Evolutionary conservation across 1,140 invertebrate species (phyloP).

Genomic region (Drosophila obscura): DNA sequence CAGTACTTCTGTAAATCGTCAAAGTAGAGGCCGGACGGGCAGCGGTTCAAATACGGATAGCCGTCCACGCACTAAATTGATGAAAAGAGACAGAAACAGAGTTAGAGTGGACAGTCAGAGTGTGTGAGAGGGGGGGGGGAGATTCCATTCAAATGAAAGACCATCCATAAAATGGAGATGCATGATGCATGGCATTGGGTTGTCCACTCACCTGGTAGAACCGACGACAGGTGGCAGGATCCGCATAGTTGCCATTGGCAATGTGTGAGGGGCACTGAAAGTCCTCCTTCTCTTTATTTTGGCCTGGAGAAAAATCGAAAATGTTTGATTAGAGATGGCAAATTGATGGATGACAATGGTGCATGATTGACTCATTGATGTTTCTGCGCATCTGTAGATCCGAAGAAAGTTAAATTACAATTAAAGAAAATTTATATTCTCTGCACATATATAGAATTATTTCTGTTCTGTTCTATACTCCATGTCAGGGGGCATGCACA

Average conservation of each 20-base stretch:
- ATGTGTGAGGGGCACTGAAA: conserved; percentile 89
- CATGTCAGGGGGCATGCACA: no score
- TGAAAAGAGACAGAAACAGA: not conserved
- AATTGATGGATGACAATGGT: no score
- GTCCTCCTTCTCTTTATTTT: conserved; percentile 87
- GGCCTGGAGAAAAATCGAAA: conserved; percentile 45
- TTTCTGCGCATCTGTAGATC: not conserved
- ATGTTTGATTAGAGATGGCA: not conserved
- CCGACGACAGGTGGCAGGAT: conserved; percentile 92
- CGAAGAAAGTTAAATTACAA: not conserved
- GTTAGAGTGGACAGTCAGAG: no score
- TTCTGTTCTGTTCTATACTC: no score
- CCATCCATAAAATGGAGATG: not conserved
- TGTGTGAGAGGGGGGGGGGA: no score
- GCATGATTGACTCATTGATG: not conserved
- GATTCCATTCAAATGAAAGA: not conserved
- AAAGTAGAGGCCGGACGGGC: conserved; percentile 94
- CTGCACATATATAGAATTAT: no score
- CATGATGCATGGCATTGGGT: no score
- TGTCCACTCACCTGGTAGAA: conserved; percentile 91
- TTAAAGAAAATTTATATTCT: not conserved
- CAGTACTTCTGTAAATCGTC: conserved; percentile 96
- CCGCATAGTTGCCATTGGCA: conserved; percentile 95
- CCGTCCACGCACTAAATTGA: conserved; percentile 91
- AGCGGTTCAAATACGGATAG: conserved; percentile 93